Evolutionary conservation across 2,113 vertebrate genomes (phyloP).

Genomic region (Lagopus muta): DNA sequence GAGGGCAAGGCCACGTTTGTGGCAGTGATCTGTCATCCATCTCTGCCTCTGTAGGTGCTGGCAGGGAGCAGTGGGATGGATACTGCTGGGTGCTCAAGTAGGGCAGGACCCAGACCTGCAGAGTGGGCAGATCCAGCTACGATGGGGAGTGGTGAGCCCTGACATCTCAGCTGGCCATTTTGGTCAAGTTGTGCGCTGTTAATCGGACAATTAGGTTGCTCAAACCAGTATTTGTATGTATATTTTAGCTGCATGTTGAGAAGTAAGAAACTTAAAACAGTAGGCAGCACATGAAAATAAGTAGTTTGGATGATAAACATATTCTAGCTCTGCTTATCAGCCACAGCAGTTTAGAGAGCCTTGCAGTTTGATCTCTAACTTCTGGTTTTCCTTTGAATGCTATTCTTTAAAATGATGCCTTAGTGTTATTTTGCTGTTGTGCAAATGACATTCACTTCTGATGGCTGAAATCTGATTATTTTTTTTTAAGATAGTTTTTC

Average conservation of each 20-base stretch:
- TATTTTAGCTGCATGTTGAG: neutral
- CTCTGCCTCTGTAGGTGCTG: neutral
- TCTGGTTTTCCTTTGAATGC: neutral
- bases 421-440: neutral
- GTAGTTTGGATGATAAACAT: accelerated
- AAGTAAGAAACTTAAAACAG: neutral
- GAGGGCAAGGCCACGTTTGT: neutral
- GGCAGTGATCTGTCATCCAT: neutral
- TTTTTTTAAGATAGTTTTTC: neutral
- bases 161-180: accelerated
- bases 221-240: neutral
- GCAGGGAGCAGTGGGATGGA: neutral
- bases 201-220: neutral
- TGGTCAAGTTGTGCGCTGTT: neutral
- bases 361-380: neutral
- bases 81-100: accelerated
- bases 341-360: neutral
- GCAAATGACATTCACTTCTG: neutral
- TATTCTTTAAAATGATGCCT: neutral
- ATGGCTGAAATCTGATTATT: neutral
- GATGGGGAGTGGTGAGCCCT: accelerated
- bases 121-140: neutral
- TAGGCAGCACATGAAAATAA: neutral
- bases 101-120: neutral
- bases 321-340: neutral